Percentiles rank a stretch among this genome's conserved stretches.
Conservation (phyloP, 2,888 invertebrate genomes). For the Chouioia cunea region DNA sequence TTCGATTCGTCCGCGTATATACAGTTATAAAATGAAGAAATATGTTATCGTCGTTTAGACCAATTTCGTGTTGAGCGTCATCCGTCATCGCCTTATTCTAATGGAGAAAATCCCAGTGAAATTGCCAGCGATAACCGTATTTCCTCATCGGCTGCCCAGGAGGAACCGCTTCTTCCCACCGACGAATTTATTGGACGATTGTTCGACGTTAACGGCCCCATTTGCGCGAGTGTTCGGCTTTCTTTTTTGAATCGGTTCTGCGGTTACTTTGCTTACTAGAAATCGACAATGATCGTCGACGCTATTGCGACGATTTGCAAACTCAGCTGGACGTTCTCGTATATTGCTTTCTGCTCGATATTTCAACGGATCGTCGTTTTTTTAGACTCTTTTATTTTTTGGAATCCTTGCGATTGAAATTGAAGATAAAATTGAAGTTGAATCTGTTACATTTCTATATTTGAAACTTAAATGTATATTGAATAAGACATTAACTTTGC, state of each 20-base stretch:
- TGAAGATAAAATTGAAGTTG: no score
- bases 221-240: not conserved
- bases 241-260: conserved; percentile 12
- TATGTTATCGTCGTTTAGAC: conserved; percentile 21
- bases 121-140: conserved; percentile 48
- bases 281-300: not conserved
- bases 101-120: conserved; percentile 37
- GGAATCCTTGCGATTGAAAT: no score
- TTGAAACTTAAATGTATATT: no score
- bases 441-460: no score
- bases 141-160: conserved; percentile 40
- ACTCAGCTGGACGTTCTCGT: not conserved
- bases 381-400: no score
- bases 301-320: not conserved
- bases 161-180: conserved; percentile 13
- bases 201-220: conserved; percentile 36
- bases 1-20: no score
- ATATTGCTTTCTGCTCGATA: no score
- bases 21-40: conserved; percentile 43
- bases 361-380: no score
- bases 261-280: conserved; percentile 11
- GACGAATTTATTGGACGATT: conserved; percentile 37
- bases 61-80: conserved; percentile 21
- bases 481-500: no score
- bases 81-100: conserved; percentile 31